A percentile compares a stretch with the other conserved stretches of the same genome.
Conservation (phyloP, 2,888 invertebrate genomes). For the Amorpha juglandis region DNA sequence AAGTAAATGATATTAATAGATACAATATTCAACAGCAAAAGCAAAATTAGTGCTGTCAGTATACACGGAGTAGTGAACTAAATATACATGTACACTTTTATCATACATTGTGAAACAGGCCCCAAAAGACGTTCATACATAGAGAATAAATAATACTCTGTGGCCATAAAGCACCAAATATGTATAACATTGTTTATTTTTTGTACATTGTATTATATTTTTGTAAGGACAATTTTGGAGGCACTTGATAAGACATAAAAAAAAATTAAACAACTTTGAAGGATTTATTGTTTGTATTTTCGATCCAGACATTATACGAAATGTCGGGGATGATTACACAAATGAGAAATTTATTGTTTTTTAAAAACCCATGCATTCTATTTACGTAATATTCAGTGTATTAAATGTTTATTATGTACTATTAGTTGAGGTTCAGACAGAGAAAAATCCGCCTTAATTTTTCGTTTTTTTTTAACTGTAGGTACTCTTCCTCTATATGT, state of each 20-base stretch:
- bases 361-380: neutral
- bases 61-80: no score
- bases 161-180: conserved; percentile 61
- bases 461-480: neutral
- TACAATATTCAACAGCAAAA: no score
- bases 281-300: neutral
- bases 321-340: no score
- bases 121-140: neutral
- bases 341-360: neutral
- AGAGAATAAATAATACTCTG: conserved; percentile 31
- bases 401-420: neutral
- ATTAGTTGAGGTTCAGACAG: neutral
- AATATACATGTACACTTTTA: no score
- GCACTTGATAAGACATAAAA: conserved; percentile 1
- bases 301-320: neutral
- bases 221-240: conserved; percentile 30
- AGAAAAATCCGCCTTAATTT: neutral
- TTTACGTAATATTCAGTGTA: conserved; percentile 2
- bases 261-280: neutral
- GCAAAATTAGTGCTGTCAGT: no score
- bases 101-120: no score
- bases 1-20: no score
- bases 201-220: conserved; percentile 34
- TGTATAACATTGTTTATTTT: conserved; percentile 48
- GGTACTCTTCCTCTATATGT: neutral